phyloP scores from a whole-genome alignment of 2,797 vertebrate species.

The Oophaga sylvatica region DNA sequence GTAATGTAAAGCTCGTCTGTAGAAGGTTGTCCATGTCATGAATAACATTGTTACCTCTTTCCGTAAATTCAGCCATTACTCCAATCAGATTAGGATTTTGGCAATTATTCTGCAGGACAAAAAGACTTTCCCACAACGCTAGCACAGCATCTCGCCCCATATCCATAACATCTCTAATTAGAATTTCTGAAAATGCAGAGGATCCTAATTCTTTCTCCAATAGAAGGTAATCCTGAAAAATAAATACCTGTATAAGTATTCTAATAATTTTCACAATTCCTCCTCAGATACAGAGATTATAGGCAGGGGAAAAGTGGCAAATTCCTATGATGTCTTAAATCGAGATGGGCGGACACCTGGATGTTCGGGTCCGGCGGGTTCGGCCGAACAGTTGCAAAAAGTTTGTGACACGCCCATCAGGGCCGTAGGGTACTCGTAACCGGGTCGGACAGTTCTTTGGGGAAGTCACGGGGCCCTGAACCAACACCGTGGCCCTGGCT shows the following conservation, averaged over 20 bases:
- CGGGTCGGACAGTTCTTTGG: too few relatives aligned
- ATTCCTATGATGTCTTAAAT: too few relatives aligned
- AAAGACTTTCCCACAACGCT: slow-evolving; percentile 42
- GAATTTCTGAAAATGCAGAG: background rate
- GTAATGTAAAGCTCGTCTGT: too few relatives aligned
- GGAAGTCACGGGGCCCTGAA: too few relatives aligned
- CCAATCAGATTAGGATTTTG: slow-evolving; percentile 36
- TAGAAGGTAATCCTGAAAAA: slow-evolving; percentile 30
- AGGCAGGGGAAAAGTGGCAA: background rate
- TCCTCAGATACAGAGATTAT: background rate
- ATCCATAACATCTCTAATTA: slow-evolving; percentile 36
- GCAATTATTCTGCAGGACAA: slow-evolving; percentile 24
- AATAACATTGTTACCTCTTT: slow-evolving; percentile 14
- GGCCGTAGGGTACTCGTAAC: too few relatives aligned
- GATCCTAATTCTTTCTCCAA: background rate
- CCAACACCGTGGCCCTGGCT: too few relatives aligned
- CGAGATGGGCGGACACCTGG: too few relatives aligned
- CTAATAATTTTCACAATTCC: background rate
- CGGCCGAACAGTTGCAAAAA: too few relatives aligned
- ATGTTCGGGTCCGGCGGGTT: too few relatives aligned
- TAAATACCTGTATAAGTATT: background rate
- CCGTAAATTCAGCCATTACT: slow-evolving; percentile 19
- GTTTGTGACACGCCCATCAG: too few relatives aligned
- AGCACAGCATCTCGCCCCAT: slow-evolving; percentile 24
- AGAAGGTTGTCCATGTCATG: too few relatives aligned